Evolutionary conservation across 2,888 invertebrate genomes (phyloP).

Genomic region (Habroteleia sp.): DNA sequence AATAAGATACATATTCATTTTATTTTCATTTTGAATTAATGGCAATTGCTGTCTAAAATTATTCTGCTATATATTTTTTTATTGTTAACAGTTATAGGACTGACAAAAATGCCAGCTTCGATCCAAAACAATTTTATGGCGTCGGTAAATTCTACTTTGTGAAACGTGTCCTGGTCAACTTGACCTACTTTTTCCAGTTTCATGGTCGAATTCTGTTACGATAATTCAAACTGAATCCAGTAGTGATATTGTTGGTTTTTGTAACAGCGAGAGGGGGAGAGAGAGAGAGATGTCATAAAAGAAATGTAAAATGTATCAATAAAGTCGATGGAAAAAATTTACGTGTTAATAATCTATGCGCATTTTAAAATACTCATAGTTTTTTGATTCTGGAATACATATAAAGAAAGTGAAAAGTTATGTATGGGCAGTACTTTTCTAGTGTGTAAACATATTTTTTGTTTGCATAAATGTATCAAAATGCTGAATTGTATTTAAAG

Average conservation of each 20-base stretch:
- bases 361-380: conserved; percentile 4
- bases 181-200: conserved; percentile 61
- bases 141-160: conserved; percentile 40
- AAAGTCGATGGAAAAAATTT: conserved; percentile 9
- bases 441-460: too few species aligned
- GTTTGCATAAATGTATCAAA: too few species aligned
- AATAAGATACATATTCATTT: too few species aligned
- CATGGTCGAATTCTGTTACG: conserved; percentile 59
- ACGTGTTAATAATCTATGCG: conserved; percentile 2
- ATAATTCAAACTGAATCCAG: conserved; percentile 48
- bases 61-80: neutral
- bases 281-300: conserved; percentile 23
- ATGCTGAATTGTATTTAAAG: too few species aligned
- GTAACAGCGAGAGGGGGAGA: conserved; percentile 9
- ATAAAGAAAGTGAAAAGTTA: too few species aligned
- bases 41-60: neutral
- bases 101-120: conserved; percentile 39
- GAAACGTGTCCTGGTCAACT: conserved; percentile 62
- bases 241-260: conserved; percentile 24
- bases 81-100: neutral
- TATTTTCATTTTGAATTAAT: too few species aligned
- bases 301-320: conserved; percentile 16
- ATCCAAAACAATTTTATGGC: conserved; percentile 49
- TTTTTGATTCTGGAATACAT: too few species aligned
- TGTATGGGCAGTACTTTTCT: too few species aligned